These are phyloP conservation scores for Sebastes variabilis DNA, from an alignment of 2,797 vertebrate genomes.

Conservation along the genomic window DNA sequence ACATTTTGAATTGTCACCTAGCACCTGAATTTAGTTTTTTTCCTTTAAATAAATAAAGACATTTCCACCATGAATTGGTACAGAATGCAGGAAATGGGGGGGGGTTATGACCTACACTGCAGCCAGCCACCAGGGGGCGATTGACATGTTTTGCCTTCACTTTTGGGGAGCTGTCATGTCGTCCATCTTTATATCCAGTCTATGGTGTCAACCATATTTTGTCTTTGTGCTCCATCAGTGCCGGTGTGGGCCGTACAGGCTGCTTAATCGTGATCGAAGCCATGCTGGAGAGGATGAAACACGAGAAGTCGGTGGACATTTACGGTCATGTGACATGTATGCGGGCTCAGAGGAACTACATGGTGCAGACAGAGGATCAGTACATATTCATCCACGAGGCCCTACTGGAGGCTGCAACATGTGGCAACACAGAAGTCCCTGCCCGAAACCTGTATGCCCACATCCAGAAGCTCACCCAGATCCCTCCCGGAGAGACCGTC, in stretches of 20 bases:
- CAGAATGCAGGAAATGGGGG: too few relatives aligned
- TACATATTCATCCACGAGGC: conserved; percentile 97
- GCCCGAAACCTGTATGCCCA: conserved; percentile 93
- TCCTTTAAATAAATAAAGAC: too few relatives aligned
- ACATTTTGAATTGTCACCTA: too few relatives aligned
- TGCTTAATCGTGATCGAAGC: conserved; percentile 96
- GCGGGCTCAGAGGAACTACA: conserved; percentile 97
- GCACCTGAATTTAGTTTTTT: too few relatives aligned
- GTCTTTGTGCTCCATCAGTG: conserved; percentile 31
- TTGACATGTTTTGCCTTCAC: too few relatives aligned
- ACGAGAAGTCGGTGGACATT: conserved; percentile 95
- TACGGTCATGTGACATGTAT: conserved; percentile 97
- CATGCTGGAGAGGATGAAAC: conserved; percentile 97
- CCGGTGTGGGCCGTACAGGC: conserved; percentile 90
- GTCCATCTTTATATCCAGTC: too few relatives aligned
- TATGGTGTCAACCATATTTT: background rate
- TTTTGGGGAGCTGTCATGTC: too few relatives aligned
- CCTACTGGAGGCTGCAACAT: conserved; percentile 90
- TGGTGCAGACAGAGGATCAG: conserved; percentile 98
- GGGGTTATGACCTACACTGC: too few relatives aligned
- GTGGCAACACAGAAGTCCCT: conserved; percentile 91
- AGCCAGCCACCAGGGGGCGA: too few relatives aligned
- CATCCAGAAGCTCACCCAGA: conserved; percentile 94
- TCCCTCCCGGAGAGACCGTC: conserved; percentile 87
- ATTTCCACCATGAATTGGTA: too few relatives aligned